phyloP scores from a whole-genome alignment of 2,113 vertebrate species.

The Hypanus sabinus region DNA sequence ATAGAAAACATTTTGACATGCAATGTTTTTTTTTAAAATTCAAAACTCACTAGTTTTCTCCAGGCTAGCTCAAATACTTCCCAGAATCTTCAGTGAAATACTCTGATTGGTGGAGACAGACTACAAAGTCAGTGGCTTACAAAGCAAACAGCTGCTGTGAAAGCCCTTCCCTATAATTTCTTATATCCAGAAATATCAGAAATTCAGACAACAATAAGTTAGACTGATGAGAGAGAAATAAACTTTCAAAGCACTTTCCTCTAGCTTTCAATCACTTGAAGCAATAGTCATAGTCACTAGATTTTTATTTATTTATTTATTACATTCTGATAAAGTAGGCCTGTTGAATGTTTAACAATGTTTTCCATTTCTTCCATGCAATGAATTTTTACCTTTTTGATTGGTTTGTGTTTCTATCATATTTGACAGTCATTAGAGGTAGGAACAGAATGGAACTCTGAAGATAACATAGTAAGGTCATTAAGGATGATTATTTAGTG shows the following conservation, averaged over 20 bases:
- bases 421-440: neutral
- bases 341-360: neutral
- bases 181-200: neutral
- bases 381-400: too few species aligned
- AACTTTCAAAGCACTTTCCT: neutral
- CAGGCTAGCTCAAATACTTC: neutral
- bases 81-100: neutral
- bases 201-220: neutral
- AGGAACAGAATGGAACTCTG: neutral
- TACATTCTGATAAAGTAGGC: neutral
- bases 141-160: neutral
- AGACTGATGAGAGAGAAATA: neutral
- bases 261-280: neutral
- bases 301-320: neutral
- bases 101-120: too few species aligned
- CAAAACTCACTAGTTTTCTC: too few species aligned
- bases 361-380: neutral
- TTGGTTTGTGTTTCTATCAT: neutral
- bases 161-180: neutral
- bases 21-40: too few species aligned
- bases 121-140: too few species aligned
- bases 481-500: too few species aligned
- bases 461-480: too few species aligned
- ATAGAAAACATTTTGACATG: too few species aligned
- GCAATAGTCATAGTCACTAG: neutral